Percentiles rank a stretch among this genome's conserved stretches.
Conservation (phyloP, 2,888 invertebrate species). For the Coleophora deauratella region DNA sequence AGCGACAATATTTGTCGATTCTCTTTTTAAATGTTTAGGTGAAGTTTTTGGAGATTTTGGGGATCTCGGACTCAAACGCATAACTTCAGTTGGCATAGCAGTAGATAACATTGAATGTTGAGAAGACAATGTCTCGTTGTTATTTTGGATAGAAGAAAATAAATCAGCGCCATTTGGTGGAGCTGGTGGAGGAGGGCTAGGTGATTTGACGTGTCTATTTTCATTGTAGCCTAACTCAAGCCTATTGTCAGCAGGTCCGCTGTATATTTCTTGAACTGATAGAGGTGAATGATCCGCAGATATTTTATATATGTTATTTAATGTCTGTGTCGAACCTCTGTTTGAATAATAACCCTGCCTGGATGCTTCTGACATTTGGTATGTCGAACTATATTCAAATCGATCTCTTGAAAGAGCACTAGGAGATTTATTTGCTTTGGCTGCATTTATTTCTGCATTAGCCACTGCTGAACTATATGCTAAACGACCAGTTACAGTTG, state of each 20-base stretch:
- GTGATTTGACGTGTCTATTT: conserved; percentile 66
- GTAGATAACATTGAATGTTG: conserved; percentile 50
- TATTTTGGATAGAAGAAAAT: conserved; percentile 61
- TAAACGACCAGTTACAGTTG: conserved; percentile 77
- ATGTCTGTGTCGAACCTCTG: conserved; percentile 47
- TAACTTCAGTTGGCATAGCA: conserved; percentile 48
- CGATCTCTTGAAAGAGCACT: conserved; percentile 73
- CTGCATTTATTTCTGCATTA: conserved; percentile 75
- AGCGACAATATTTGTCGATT: conserved; percentile 76
- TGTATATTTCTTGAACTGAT: conserved; percentile 78
- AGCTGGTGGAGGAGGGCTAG: conserved; percentile 88
- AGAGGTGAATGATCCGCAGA: conserved; percentile 76
- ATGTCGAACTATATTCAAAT: conserved; percentile 73
- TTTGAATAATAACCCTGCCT: conserved; percentile 52
- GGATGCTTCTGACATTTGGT: conserved; percentile 53
- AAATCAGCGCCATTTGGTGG: conserved; percentile 77
- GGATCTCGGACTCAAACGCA: conserved; percentile 79
- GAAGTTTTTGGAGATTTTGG: conserved; percentile 83
- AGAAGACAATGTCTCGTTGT: conserved; percentile 33
- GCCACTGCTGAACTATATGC: conserved; percentile 80
- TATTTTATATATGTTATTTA: conserved; percentile 69
- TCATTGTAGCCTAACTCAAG: conserved; percentile 67
- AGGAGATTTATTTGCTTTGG: conserved; percentile 65
- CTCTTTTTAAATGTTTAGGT: conserved; percentile 78
- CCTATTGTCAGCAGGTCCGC: conserved; percentile 62